Evolutionary conservation across 2,113 vertebrate species (phyloP), one percentile per base, ranked within the genome.

Genomic region (Bujurquina vittata): DNA sequence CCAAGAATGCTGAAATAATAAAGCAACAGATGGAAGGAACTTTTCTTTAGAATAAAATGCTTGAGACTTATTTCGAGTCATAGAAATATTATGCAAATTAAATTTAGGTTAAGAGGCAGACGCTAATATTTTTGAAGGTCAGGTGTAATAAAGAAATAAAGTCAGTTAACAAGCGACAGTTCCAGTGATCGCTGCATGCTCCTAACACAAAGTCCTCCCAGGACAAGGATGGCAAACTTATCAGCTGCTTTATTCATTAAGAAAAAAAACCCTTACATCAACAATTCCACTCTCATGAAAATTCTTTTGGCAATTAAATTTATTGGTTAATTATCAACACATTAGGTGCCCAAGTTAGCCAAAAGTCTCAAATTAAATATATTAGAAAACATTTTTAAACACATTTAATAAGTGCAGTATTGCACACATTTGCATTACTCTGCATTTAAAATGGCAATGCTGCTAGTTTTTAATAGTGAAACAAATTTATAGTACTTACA

Each of bases 141-240:
- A 77, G 15, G 10, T 62, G 49, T 10, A 31, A 57, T 61, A 79
- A 77, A 35, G 35, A 9, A 9, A 2, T 12, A 33, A 40, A 26
- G 31, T 81, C 29, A 82, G 22, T 9, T 52, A 52, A 18, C 15
- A 52, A 52, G 49, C 10, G 22, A 23, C 46, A 54, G 54, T 61
- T 75, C 33, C 22, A 54, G 49, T 88, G 88, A 93, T 90, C 83
- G 65, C 72, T 57, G 77, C n/a, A 2, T 89, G 89, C 57, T 88
- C 43, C 23, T 58, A 83, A 93, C 74, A 85, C 90, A 93, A 91
- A 90, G 88, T 92, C 84, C 79, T 72, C 37, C 37, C 1, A 74
- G n/a, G 6, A 58, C 60, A 85, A 62, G 59, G 29, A 57, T 26
- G 43, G 84, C 90, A 56, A 88, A 80, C 65, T 86, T 89, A 89